Percentiles rank a stretch among this genome's conserved stretches.
Evolutionary conservation across 2,797 vertebrate genomes (phyloP).

Genomic region (Huso huso): DNA sequence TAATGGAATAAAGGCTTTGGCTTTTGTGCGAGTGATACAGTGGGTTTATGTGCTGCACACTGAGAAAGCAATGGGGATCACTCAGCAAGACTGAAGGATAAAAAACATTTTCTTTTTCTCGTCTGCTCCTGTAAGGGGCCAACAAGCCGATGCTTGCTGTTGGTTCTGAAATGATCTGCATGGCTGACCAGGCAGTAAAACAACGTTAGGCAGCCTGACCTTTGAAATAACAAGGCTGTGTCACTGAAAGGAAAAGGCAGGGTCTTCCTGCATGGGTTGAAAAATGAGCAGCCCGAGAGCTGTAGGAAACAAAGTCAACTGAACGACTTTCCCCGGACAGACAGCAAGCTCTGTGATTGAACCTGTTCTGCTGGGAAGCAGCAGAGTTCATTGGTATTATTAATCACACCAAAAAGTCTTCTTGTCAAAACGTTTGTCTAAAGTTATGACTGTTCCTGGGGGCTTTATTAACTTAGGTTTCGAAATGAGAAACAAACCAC

Average conservation of each 20-base stretch:
- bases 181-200: background rate
- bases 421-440: background rate
- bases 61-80: too few species aligned
- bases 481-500: too few species aligned
- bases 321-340: slow-evolving; percentile 13
- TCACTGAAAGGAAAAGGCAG: slow-evolving; percentile 12
- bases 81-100: too few species aligned
- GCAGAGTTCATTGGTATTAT: slow-evolving; percentile 45
- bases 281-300: slow-evolving; percentile 11
- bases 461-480: too few species aligned
- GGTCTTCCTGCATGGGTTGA: slow-evolving; percentile 2
- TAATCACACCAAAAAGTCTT: slow-evolving; percentile 35
- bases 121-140: too few species aligned
- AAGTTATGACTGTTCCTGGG: background rate
- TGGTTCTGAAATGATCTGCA: background rate
- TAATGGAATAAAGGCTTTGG: too few species aligned
- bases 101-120: too few species aligned
- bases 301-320: slow-evolving; percentile 16
- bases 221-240: slow-evolving; percentile 10
- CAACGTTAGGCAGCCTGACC: background rate
- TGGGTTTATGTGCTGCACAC: too few species aligned
- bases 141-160: too few species aligned
- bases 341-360: slow-evolving; percentile 2
- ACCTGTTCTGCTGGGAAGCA: slow-evolving; percentile 13
- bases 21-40: too few species aligned